Evolutionary conservation across 2,888 invertebrate genomes (phyloP).

Genomic region (Drosophila villosipedis): DNA sequence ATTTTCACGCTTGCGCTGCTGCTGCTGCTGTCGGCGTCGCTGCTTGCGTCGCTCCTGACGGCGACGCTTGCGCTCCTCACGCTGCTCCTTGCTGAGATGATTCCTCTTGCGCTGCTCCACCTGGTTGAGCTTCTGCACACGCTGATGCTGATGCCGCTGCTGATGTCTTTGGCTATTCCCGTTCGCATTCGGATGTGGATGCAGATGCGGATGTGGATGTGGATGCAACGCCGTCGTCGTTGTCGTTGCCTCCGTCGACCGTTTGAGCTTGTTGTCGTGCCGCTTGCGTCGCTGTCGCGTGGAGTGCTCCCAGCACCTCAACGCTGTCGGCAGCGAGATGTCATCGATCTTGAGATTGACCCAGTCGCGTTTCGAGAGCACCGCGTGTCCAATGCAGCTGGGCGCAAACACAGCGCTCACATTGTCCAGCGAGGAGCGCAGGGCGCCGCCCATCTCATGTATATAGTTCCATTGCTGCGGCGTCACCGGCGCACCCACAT

Average conservation of each 20-base stretch:
- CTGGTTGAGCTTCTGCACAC: constrained; percentile 65
- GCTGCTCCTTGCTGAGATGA: constrained; percentile 75
- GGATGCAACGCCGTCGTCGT: constrained; percentile 33
- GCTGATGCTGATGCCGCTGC: constrained; percentile 72
- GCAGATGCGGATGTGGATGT: constrained; percentile 37
- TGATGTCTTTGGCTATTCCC: constrained; percentile 68
- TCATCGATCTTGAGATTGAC: constrained; percentile 93
- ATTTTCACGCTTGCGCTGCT: constrained; percentile 59
- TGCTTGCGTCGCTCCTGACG: constrained; percentile 75
- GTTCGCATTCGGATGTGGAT: constrained; percentile 61
- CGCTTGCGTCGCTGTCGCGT: constrained; percentile 83
- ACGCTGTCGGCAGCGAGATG: constrained; percentile 92
- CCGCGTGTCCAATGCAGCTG: constrained; percentile 96
- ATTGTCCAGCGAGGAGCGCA: constrained; percentile 92
- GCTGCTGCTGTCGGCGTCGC: constrained; percentile 62
- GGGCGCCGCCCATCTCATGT: constrained; percentile 94
- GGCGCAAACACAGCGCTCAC: constrained; percentile 97
- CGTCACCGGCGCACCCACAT: constrained; percentile 94
- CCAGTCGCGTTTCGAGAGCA: constrained; percentile 95
- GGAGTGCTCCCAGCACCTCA: constrained; percentile 94
- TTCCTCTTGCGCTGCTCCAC: constrained; percentile 64
- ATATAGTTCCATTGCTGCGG: constrained; percentile 97
- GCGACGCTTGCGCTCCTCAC: constrained; percentile 77
- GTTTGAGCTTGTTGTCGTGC: constrained; percentile 76
- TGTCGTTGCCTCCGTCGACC: constrained; percentile 80